Evolutionary conservation across 2,113 vertebrate species (phyloP), one percentile per base, ranked within the genome.

Genomic region (Neopipo cinnamomea): DNA sequence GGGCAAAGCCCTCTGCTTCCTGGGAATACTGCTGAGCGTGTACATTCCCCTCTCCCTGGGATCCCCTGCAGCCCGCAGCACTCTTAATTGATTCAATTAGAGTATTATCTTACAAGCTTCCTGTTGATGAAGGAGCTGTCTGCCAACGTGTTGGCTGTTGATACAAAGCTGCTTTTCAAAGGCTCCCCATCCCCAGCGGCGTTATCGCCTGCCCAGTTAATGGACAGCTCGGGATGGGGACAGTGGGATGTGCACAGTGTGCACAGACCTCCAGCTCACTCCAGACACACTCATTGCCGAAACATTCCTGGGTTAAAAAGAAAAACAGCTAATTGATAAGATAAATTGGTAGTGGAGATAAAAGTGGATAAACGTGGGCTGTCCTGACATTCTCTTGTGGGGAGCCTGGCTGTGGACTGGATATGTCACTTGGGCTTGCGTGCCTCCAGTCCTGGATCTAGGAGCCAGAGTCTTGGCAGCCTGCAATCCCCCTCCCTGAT

Each of bases 61-160:
- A 80, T 88, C 39, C 59, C 88, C 66, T 83, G 91, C 79, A 85
- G 89, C 82, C 67, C 0, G 3, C 42, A 78, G 92, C 71, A 9
- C 63, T 74, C 35, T 65, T 95, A 94, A 91, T 93, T 93, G 93
- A 9, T 67, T 89, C 62, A 77, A 93, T 96, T 96, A 97, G 88
- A 86, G 28, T 55, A 39, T 97, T 95, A 93, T 81, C 93, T 91
- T 13, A 11, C 0, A 0, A 20, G 68, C 58, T 95, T 84, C 92
- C 92, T 84, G 68, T 44, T 74, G 75, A 19, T 52, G 91, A 55
- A 80, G 92, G 53, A 77, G 68, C 67, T 86, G 74, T 25, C 72
- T 96, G 81, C 61, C 77, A 37, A 4, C 5, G 16, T 65, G 71
- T 39, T 89, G 46, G 73, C 80, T 85, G 58, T 35, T 80, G 85